Evolutionary conservation across 2,888 invertebrate genomes (phyloP), one percentile per base, ranked within the genome.

Genomic region (Drosophila atripex): DNA sequence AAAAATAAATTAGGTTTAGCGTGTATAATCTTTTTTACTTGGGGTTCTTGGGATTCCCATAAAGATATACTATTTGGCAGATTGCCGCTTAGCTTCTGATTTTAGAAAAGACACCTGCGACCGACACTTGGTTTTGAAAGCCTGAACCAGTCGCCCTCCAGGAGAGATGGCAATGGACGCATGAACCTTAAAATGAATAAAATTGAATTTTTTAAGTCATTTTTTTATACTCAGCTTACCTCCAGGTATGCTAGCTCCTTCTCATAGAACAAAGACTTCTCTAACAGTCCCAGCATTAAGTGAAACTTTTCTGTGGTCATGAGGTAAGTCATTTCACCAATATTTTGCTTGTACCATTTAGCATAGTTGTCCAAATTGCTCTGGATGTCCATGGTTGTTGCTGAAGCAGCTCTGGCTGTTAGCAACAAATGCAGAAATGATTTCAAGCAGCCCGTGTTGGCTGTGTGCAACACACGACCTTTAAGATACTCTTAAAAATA

Each of bases 271-370:
- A 90, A 68, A n/a, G 88, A 77, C 32, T 89, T 79, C 7, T 86
- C 78, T 21, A 91, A 55, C 43, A 89, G 65, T 3, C 69, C 59
- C 3, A 91, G 63, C 11, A 88, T 57, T 11, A 74, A 60, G 63
- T 89, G 88, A 60, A 91, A 91, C 51, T 88, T 86, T 11, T 85
- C 86, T 0, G 68, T 23, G 11, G 76, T 78, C 1, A 91, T 61
- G 2, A 74, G 53, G 57, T 88, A 89, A 21, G 90, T 90, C 90
- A 91, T 91, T 75, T 91, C 91, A 0, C 89, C 89, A 35, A 91
- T 88, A 38, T 90, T 77, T 16, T 84, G 85, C 38, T 91, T 91
- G 51, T 90, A 91, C 91, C 91, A 91, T 23, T 86, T 82, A 4
- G 89, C 87, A 68, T 90, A 90, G 21, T 84, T 79, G n/a, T 88